These are phyloP conservation scores for Mellivora capensis DNA, from an alignment of 2,113 vertebrate species.

Conservation along the genomic window DNA sequence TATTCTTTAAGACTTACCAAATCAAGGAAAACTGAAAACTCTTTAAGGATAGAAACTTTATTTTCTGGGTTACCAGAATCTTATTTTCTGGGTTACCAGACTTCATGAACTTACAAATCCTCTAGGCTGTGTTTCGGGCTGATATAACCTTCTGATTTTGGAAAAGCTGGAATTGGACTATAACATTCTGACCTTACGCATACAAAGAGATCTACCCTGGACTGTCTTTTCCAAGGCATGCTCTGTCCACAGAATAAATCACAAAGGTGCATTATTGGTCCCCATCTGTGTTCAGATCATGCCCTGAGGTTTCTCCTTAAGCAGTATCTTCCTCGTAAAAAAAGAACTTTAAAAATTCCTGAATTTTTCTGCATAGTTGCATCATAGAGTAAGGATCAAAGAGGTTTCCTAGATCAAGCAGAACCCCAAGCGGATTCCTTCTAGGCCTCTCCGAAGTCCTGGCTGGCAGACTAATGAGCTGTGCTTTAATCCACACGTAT, in stretches of 20 bases:
- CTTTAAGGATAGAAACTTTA: not conserved
- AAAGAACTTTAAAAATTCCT: not conserved
- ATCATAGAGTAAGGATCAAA: slow-evolving; percentile 30
- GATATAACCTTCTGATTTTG: not conserved
- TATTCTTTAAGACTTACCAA: not conserved
- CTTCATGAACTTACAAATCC: not conserved
- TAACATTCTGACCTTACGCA: not conserved
- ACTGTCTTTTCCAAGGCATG: not conserved
- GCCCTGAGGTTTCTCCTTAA: not conserved
- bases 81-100: not conserved
- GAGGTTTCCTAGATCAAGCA: slow-evolving; percentile 24
- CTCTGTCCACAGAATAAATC: not conserved
- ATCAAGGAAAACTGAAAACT: not conserved
- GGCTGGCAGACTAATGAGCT: not conserved
- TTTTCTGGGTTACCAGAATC: not conserved
- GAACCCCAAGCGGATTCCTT: not conserved
- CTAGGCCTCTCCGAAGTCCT: not conserved
- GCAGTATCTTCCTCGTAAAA: not conserved
- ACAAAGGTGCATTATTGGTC: not conserved
- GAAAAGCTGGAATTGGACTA: not conserved
- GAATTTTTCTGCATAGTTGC: not conserved
- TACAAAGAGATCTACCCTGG: not conserved
- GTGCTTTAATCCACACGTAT: not conserved
- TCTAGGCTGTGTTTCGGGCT: not conserved
- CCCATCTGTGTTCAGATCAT: not conserved